These are phyloP conservation scores for Charina bottae DNA, from an alignment of 2,113 vertebrate species.

Conservation along the genomic window DNA sequence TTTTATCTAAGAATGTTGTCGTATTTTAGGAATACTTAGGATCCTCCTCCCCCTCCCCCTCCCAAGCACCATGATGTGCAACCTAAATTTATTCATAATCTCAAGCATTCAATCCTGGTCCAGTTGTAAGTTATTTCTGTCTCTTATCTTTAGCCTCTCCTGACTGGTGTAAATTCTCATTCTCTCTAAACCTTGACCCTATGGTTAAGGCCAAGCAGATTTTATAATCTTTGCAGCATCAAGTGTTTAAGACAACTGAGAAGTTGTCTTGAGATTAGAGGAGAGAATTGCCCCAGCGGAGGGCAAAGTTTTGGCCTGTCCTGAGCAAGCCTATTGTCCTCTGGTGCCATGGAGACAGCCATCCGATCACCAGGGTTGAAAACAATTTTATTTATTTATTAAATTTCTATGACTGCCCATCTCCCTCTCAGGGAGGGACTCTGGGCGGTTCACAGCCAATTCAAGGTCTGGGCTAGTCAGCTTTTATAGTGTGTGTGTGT, in stretches of 20 bases:
- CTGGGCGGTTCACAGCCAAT: too few species aligned
- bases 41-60: neutral
- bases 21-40: neutral
- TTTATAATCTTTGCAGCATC: neutral
- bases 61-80: neutral
- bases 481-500: neutral
- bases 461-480: neutral
- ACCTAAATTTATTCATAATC: neutral
- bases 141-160: neutral
- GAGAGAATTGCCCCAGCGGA: neutral
- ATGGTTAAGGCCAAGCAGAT: neutral
- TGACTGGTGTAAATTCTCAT: neutral
- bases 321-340: neutral
- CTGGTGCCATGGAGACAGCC: neutral
- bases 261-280: neutral
- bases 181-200: neutral
- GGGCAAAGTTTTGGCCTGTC: neutral
- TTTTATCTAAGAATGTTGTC: neutral
- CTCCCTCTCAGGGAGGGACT: too few species aligned
- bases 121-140: neutral
- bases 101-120: neutral
- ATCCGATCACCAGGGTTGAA: neutral
- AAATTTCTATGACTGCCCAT: too few species aligned
- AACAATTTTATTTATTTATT: too few species aligned
- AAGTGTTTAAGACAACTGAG: neutral